These are phyloP conservation scores for Pterocles burchelli DNA, from an alignment of 2,113 vertebrate genomes.

Conservation along the genomic window DNA sequence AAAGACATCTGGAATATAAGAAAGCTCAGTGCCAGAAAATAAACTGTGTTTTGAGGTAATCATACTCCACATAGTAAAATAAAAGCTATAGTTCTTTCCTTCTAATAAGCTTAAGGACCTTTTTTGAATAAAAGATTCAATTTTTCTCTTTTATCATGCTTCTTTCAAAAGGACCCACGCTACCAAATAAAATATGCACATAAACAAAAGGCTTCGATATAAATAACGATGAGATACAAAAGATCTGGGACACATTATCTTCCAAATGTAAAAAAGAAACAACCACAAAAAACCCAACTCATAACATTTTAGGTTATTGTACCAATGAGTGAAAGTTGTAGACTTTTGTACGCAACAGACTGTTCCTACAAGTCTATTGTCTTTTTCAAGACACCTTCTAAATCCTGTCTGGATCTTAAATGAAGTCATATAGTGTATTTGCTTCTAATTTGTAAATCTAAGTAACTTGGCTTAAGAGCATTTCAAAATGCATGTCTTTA, in stretches of 20 bases:
- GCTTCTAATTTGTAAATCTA: background rate
- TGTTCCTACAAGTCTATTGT: background rate
- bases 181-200: background rate
- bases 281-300: background rate
- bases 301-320: background rate
- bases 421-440: background rate
- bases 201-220: background rate
- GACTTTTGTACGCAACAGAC: background rate
- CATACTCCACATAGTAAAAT: background rate
- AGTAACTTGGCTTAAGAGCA: background rate
- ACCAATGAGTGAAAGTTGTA: background rate
- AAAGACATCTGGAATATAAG: background rate
- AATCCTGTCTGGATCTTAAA: background rate
- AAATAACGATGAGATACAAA: background rate
- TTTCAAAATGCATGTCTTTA: background rate
- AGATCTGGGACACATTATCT: background rate
- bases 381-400: background rate
- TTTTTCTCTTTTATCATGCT: conserved; percentile 1
- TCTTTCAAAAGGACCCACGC: background rate
- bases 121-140: background rate
- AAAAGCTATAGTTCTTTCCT: background rate
- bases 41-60: background rate
- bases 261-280: background rate
- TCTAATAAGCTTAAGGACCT: background rate
- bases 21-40: background rate